Percentiles rank a stretch among this genome's conserved stretches.
phyloP scores from a whole-genome alignment of 1,140 invertebrate genomes.

The Drosophila gunungcola region DNA sequence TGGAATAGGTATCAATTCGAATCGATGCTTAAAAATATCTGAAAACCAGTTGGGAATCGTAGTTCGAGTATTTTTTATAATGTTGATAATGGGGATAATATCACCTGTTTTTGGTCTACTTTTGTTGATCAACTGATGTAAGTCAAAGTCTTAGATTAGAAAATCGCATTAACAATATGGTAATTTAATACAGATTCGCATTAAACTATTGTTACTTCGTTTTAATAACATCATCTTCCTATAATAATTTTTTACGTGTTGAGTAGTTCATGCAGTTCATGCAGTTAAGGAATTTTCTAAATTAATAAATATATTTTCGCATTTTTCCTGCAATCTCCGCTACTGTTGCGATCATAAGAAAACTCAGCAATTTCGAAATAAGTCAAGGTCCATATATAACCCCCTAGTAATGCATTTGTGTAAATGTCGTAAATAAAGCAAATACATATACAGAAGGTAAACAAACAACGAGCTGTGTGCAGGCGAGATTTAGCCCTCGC shows the following conservation, averaged over 20 bases:
- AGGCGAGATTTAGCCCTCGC: constrained; percentile 14
- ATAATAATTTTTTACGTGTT: too few species aligned
- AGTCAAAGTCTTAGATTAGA: too few species aligned
- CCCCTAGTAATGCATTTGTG: constrained; percentile 6
- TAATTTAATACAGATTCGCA: too few species aligned
- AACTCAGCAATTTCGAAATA: constrained; percentile 33
- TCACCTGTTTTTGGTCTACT: background rate
- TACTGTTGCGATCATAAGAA: constrained; percentile 7
- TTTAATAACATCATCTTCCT: too few species aligned
- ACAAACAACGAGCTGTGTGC: constrained; percentile 32
- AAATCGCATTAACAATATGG: too few species aligned
- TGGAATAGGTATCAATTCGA: constrained; percentile 4
- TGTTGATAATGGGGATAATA: background rate
- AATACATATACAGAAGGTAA: constrained; percentile 49
- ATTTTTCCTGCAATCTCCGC: background rate
- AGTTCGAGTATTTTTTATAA: background rate
- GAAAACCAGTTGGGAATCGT: constrained; percentile 17
- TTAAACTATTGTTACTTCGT: too few species aligned
- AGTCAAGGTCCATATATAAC: constrained; percentile 56
- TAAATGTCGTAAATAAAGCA: constrained; percentile 3
- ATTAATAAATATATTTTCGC: too few species aligned
- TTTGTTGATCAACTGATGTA: background rate
- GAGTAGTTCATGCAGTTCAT: too few species aligned
- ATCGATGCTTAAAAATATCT: background rate
- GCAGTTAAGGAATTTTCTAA: too few species aligned